Conservation (phyloP, 1,140 invertebrate genomes). For the Saccostrea cuccullata region DNA sequence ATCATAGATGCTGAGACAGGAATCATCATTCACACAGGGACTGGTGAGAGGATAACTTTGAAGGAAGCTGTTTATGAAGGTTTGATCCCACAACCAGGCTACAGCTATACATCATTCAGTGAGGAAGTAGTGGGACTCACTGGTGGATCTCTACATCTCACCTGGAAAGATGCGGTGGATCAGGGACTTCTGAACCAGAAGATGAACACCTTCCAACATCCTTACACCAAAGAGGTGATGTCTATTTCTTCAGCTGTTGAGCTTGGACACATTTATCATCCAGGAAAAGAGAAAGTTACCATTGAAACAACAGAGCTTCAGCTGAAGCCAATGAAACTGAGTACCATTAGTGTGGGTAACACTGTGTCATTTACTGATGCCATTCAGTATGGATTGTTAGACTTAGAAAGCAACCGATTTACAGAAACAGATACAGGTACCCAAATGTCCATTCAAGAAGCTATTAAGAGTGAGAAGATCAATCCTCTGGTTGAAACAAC, state of each 20-base stretch:
- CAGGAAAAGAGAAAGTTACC: slow-evolving; percentile 46
- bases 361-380: slow-evolving; percentile 72
- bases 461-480: slow-evolving; percentile 88
- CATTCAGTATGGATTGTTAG: slow-evolving; percentile 83
- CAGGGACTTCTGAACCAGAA: slow-evolving; percentile 86
- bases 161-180: slow-evolving; percentile 72
- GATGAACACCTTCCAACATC: slow-evolving; percentile 86
- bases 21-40: slow-evolving; percentile 81
- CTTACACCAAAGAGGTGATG: slow-evolving; percentile 88
- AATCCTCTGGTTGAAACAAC: slow-evolving; percentile 79
- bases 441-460: slow-evolving; percentile 88
- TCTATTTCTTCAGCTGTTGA: slow-evolving; percentile 90
- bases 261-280: slow-evolving; percentile 77
- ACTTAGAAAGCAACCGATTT: slow-evolving; percentile 86
- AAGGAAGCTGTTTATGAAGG: slow-evolving; percentile 72
- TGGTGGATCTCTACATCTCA: slow-evolving; percentile 32
- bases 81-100: slow-evolving; percentile 67
- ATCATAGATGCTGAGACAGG: slow-evolving; percentile 89
- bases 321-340: slow-evolving; percentile 40
- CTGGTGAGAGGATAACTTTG: slow-evolving; percentile 68
- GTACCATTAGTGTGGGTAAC: slow-evolving; percentile 31
- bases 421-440: slow-evolving; percentile 89
- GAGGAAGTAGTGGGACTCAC: slow-evolving; percentile 43
- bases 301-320: slow-evolving; percentile 45
- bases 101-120: slow-evolving; percentile 48